phyloP scores from a whole-genome alignment of 2,888 invertebrate genomes.

The Eupeodes luniger region DNA sequence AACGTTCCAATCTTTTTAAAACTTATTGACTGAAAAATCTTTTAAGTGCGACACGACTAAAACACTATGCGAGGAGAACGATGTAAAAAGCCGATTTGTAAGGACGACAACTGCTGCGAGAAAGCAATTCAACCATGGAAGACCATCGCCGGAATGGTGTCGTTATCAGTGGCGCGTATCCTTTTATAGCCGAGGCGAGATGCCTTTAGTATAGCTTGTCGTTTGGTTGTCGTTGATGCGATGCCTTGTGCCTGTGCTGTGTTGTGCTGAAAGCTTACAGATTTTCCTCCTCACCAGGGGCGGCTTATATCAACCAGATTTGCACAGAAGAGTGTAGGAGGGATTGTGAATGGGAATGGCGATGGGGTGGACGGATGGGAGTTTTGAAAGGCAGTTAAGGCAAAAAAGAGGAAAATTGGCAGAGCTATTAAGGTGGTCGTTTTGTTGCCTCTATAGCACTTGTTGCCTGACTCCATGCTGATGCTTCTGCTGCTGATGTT shows the following conservation, averaged over 20 bases:
- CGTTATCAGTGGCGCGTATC: constrained; percentile 81
- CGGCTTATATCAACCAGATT: constrained; percentile 28
- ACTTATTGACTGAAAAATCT: constrained; percentile 30
- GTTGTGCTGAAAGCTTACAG: constrained; percentile 60
- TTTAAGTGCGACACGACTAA: neutral
- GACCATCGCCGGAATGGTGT: constrained; percentile 81
- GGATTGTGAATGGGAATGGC: constrained; percentile 31
- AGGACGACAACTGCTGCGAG: constrained; percentile 42
- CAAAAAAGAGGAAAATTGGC: constrained; percentile 32
- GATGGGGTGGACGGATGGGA: neutral
- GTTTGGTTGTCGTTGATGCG: neutral
- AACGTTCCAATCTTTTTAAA: constrained; percentile 9
- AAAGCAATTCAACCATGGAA: constrained; percentile 70
- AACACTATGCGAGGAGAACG: neutral
- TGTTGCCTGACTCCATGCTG: constrained; percentile 66
- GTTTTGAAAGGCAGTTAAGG: constrained; percentile 18
- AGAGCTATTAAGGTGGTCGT: constrained; percentile 46
- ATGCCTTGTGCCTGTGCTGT: too few species aligned
- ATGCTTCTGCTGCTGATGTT: neutral
- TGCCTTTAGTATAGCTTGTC: constrained; percentile 52
- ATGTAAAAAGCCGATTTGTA: constrained; percentile 35
- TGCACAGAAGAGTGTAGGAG: constrained; percentile 2
- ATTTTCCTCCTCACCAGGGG: constrained; percentile 52
- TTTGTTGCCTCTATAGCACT: constrained; percentile 57
- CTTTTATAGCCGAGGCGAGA: constrained; percentile 81